Percentiles rank a stretch among this genome's conserved stretches.
These are phyloP conservation scores for Metallyticus violacea DNA, from an alignment of 2,888 invertebrate species.

Conservation along the genomic window DNA sequence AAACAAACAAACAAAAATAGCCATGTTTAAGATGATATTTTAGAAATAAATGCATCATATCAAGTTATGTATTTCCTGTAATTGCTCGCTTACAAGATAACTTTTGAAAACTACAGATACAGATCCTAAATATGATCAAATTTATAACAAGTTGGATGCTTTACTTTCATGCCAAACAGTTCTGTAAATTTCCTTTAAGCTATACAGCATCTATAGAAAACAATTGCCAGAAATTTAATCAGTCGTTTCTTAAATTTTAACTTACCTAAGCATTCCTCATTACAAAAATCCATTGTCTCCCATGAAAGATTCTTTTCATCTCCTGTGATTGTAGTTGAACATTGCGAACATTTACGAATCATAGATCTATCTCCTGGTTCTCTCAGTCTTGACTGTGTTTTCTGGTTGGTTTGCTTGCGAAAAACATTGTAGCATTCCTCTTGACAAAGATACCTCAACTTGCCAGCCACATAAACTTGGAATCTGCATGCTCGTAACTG, in stretches of 20 bases:
- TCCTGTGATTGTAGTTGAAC: constrained; percentile 48
- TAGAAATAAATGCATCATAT: too few relatives aligned
- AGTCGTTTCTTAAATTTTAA: too few relatives aligned
- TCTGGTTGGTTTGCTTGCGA: constrained; percentile 10
- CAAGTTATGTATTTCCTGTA: too few relatives aligned
- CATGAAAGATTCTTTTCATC: constrained; percentile 72
- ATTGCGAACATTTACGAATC: constrained; percentile 56
- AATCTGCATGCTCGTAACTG: constrained; percentile 26
- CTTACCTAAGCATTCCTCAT: constrained; percentile 76
- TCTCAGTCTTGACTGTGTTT: background rate
- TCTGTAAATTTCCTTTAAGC: too few relatives aligned
- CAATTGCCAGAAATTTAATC: too few relatives aligned
- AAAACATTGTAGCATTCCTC: constrained; percentile 27
- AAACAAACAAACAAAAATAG: too few relatives aligned
- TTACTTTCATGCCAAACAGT: background rate
- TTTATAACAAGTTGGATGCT: background rate
- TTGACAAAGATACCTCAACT: constrained; percentile 24
- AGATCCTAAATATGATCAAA: too few relatives aligned
- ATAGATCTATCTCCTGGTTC: constrained; percentile 53
- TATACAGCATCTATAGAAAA: too few relatives aligned
- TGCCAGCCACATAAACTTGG: constrained; percentile 22
- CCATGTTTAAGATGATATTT: too few relatives aligned
- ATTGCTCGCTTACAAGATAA: too few relatives aligned
- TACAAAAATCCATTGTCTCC: constrained; percentile 94
- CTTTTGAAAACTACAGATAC: too few relatives aligned